Evolutionary conservation across 2,888 invertebrate species (phyloP).

Genomic region (Melangyna quadrimaculata): DNA sequence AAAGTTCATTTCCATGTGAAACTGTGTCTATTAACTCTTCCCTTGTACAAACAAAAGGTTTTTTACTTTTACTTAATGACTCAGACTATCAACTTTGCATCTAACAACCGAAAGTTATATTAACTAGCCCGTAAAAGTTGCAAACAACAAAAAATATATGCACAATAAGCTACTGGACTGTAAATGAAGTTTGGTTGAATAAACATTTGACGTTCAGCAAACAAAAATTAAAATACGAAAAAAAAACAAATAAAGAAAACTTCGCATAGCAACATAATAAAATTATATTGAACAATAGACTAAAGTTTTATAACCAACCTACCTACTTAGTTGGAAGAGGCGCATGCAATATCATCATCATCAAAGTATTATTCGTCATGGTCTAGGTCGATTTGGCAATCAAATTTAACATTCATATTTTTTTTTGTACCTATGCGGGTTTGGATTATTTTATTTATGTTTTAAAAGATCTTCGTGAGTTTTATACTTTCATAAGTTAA

Average conservation of each 20-base stretch:
- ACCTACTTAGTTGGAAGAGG: not conserved
- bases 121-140: constrained; percentile 1
- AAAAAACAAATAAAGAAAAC: not conserved
- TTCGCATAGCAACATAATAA: not conserved
- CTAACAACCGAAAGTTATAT: not conserved
- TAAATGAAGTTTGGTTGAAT: not conserved
- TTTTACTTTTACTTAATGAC: not conserved
- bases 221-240: no score
- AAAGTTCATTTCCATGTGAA: not conserved
- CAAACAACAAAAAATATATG: not conserved
- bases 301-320: not conserved
- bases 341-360: not conserved
- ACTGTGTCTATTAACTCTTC: no score
- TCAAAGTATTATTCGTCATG: not conserved
- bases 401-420: not conserved
- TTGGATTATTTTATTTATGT: not conserved
- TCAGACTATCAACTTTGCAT: not conserved
- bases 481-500: not conserved
- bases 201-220: not conserved
- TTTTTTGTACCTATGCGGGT: no score
- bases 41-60: no score
- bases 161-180: not conserved
- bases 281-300: not conserved
- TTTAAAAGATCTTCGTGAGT: not conserved
- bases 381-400: not conserved